Conservation (phyloP, 2,797 vertebrate genomes). For the Mastacembelus armatus region DNA sequence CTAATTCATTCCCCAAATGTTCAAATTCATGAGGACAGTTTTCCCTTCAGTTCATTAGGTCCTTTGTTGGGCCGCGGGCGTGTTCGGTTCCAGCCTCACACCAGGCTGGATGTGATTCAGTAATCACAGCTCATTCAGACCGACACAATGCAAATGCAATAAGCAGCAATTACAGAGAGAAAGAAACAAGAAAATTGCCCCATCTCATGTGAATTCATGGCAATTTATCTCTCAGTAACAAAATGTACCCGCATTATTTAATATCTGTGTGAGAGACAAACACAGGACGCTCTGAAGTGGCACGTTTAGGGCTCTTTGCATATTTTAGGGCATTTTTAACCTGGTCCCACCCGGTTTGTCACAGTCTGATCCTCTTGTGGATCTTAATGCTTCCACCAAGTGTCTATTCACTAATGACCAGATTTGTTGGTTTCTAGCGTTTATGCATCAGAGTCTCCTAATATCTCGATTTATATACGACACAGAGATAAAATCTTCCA, state of each 20-base stretch:
- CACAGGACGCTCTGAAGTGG: not conserved
- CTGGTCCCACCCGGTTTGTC: no score
- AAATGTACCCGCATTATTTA: not conserved
- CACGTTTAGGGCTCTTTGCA: not conserved
- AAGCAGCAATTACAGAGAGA: conserved; percentile 44
- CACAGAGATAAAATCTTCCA: no score
- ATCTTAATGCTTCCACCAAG: conserved; percentile 20
- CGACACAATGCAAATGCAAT: conserved; percentile 43
- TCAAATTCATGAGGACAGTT: not conserved
- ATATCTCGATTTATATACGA: no score
- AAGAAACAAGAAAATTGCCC: not conserved
- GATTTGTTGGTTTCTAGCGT: no score
- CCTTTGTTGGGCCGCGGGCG: conserved; percentile 12
- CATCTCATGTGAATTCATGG: conserved; percentile 17
- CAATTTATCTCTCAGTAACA: conserved; percentile 19
- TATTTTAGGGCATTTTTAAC: not conserved
- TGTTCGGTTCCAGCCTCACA: conserved; percentile 2
- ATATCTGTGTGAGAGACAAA: not conserved
- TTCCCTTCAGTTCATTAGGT: conserved; percentile 1
- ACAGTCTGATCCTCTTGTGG: conserved; percentile 2
- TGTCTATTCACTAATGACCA: no score
- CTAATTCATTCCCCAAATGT: not conserved
- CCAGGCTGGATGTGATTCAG: conserved; percentile 31
- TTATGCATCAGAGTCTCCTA: no score
- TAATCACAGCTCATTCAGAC: conserved; percentile 60